Evolutionary conservation across 1,140 invertebrate species (phyloP).

Genomic region (Belonocnema kinseyi): DNA sequence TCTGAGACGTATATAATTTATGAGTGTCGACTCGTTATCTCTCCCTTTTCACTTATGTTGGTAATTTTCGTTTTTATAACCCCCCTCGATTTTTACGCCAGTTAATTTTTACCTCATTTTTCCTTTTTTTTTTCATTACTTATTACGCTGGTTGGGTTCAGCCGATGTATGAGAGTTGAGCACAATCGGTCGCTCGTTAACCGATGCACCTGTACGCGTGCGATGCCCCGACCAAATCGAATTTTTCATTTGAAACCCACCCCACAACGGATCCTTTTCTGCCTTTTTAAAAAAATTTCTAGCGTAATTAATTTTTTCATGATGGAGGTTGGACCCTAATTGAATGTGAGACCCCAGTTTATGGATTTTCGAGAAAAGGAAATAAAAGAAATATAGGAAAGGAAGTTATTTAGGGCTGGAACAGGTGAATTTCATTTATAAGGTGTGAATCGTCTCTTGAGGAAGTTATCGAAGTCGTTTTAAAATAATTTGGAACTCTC

Average conservation of each 20-base stretch:
- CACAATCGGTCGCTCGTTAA: conserved; percentile 55
- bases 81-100: background rate
- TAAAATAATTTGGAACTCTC: no score
- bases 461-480: no score
- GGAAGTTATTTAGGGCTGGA: no score
- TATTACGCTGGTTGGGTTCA: background rate
- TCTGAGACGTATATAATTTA: no score
- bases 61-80: conserved; percentile 7
- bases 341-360: no score
- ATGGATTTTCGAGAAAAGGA: no score
- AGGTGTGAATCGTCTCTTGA: no score
- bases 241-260: conserved; percentile 59
- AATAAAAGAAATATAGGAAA: no score
- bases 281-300: conserved; percentile 20
- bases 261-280: conserved; percentile 34
- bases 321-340: no score
- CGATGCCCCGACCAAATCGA: conserved; percentile 50
- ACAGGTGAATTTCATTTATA: no score
- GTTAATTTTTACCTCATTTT: background rate
- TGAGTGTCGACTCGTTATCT: no score
- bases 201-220: conserved; percentile 61
- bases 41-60: background rate
- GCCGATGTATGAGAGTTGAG: background rate
- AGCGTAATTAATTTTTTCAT: no score
- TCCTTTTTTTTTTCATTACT: background rate